Base-by-base conservation (phyloP, 2,888 invertebrate species). In the Eupeodes latifasciatus region DNA sequence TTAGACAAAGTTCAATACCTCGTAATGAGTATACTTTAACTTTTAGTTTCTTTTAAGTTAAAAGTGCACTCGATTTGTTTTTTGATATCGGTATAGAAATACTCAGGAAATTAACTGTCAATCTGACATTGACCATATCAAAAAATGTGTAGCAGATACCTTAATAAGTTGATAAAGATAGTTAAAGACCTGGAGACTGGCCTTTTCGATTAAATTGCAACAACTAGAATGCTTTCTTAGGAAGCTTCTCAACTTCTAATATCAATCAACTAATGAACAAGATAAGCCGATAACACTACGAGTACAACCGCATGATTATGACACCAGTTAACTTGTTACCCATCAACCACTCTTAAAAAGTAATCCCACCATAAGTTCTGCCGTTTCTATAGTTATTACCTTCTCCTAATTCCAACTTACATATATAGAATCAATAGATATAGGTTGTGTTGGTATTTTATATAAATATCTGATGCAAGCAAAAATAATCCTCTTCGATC, bases 401-500 rank as follows among this genome's bases (percentile, higher is more conserved):
- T 16, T 27, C 27, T 27, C 27, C 27, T 27, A 27, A 27, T 27
- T 16, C 53, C 47, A 0, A 47, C n/a, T n/a, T n/a, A 11, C 10
- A 2, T 14, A 59, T 9, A 40, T 40, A 27, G 27, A 57, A 57
- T 34, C 27, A 27, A 27, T 11, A 19, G 55, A 55, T 55, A 55
- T 55, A 57, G 5, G 34, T 40, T 7, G n/a, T 40, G 27, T 27
- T 27, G 27, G 27, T 27, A 27, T 27, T 27, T 27, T 27, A 27
- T 27, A 27, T 27, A 27, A 27, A 27, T 1, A 27, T 12, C 1
- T 5, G 51, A 19, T 69, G 47, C 36, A 34, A n/a, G 47, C 47
- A 47, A 47, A 47, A n/a, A 66, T 19, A 64, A 66, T 67, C 67
- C 51, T 67, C 69, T 36, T 36, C 69, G 11, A 71, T 80, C 83